Conservation (phyloP, 2,113 vertebrate species). For the Ardeotis arabs region DNA sequence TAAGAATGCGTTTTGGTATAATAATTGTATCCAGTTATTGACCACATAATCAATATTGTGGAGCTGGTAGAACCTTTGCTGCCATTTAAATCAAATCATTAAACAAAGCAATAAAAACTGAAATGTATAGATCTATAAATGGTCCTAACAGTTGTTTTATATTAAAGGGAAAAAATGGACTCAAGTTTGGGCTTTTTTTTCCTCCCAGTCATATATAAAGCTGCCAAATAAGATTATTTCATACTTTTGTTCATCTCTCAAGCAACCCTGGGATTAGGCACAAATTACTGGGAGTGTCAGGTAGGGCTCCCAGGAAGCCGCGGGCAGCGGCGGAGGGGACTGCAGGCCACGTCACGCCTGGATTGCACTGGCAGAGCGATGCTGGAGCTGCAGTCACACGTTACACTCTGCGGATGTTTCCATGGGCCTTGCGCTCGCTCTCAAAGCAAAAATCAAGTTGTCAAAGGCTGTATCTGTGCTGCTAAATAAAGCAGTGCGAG, state of each 20-base stretch:
- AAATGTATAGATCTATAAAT: neutral
- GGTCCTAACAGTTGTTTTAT: neutral
- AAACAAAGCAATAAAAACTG: neutral
- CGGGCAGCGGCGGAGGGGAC: neutral
- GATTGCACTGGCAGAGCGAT: neutral
- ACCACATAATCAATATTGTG: neutral
- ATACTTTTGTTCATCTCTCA: neutral
- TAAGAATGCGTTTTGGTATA: constrained; percentile 18
- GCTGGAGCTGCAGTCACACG: neutral
- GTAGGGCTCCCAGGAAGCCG: neutral
- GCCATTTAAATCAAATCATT: constrained; percentile 1
- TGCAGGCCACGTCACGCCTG: neutral
- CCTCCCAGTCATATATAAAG: neutral
- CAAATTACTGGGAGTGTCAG: neutral
- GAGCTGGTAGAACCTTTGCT: constrained; percentile 2
- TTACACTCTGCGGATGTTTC: neutral
- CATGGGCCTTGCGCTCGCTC: neutral
- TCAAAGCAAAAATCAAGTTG: constrained; percentile 18
- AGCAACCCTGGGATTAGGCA: neutral
- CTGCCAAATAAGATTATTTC: constrained; percentile 11
- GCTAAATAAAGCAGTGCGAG: neutral
- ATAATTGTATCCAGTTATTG: constrained; percentile 15
- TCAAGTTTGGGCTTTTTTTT: fast-evolving
- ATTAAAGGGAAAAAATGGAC: neutral
- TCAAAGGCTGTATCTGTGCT: neutral